Evolutionary conservation across 2,888 invertebrate species (phyloP), one percentile per base, ranked within the genome.

Genomic region (Caenorhabditis sp.): DNA sequence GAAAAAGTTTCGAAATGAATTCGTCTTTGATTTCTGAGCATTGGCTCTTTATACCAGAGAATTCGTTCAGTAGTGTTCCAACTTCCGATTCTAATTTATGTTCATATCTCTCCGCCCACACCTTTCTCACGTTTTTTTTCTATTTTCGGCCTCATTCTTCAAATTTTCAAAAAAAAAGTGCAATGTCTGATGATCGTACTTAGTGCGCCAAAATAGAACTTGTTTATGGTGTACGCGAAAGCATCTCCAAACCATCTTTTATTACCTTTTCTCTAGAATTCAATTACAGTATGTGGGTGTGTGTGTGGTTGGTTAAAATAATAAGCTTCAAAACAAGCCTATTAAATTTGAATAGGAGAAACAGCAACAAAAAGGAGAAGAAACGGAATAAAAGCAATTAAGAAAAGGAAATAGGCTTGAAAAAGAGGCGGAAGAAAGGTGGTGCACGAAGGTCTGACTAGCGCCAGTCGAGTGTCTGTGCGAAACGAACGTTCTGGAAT

Each of bases 11-110:
- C 41, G 41, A 68, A 58, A 58, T 55, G 68, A 68, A 52, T 45
- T 66, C 66, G 66, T 56, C 50, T 58, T 32, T 68, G 68, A 68
- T 68, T 68, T 50, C 35, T 68, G 68, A 68, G 58, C 68, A 68
- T 58, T 68, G 68, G 32, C 50, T 52, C 56, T 22, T n/a, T n/a
- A 27, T 27, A 17, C 30, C 17, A 3, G 15, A n/a, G n/a, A n/a
- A n/a, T n/a, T 2, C 9, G 15, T 27, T 30, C 20, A 8, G 7
- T 3, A 9, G 15, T 48, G 22, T 17, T 22, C 39, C 20, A 20
- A 35, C 24, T 52, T 53, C 37, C 53, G 39, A 15, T n/a, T 6
- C 53, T 37, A 39, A 53, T 53, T 53, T 41, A 13, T 13, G 13
- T 13, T 4, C 37, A 37, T 37, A 13, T 9, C 30, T 30, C 30